Percentiles rank a stretch among this genome's conserved stretches.
These are phyloP conservation scores for Pluvialis apricaria DNA, from an alignment of 2,113 vertebrate species.

Conservation along the genomic window DNA sequence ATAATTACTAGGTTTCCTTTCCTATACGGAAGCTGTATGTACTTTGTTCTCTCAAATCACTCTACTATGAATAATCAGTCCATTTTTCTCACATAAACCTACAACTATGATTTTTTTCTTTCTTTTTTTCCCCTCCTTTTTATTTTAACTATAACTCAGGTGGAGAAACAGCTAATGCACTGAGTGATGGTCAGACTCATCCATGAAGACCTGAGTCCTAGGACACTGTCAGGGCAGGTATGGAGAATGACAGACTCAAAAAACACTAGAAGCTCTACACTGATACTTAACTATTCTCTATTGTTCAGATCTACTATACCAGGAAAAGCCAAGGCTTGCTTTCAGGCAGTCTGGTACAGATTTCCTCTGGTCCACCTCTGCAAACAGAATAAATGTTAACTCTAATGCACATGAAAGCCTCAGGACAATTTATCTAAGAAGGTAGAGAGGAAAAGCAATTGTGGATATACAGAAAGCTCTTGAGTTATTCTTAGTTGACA, in stretches of 20 bases:
- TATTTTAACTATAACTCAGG: not conserved
- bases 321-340: not conserved
- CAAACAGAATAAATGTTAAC: not conserved
- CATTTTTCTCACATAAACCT: not conserved
- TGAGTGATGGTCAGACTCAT: accelerated
- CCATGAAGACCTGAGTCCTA: not conserved
- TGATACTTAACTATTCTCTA: not conserved
- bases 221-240: not conserved
- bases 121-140: not conserved
- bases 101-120: not conserved
- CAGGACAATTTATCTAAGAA: not conserved
- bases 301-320: not conserved
- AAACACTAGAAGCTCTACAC: not conserved
- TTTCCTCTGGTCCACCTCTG: not conserved
- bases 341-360: not conserved
- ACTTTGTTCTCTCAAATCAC: not conserved
- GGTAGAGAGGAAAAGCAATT: not conserved
- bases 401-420: not conserved
- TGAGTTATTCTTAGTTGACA: not conserved
- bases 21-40: not conserved
- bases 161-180: not conserved
- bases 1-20: not conserved
- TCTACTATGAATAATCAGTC: not conserved
- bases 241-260: not conserved
- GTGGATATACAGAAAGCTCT: accelerated